These are phyloP conservation scores for Colostygia pectinataria DNA, from an alignment of 2,888 invertebrate genomes.

Conservation along the genomic window DNA sequence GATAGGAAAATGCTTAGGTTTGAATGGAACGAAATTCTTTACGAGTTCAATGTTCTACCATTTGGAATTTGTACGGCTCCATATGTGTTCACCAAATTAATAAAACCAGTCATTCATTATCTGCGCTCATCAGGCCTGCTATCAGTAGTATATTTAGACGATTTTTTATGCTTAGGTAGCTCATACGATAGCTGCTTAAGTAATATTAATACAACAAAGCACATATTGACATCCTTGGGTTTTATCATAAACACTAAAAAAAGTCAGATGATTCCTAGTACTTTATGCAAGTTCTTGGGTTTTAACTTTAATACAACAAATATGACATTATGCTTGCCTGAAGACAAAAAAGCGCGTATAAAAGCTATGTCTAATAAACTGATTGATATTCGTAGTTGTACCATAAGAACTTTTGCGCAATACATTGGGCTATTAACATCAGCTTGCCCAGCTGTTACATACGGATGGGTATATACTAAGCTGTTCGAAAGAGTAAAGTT, in stretches of 20 bases:
- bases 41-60: background rate
- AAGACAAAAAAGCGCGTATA: background rate
- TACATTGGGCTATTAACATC: slow-evolving; percentile 28
- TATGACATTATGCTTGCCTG: background rate
- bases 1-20: background rate
- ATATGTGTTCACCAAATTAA: background rate
- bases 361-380: background rate
- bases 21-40: background rate
- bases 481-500: background rate
- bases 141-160: slow-evolving; percentile 5
- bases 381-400: background rate
- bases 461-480: slow-evolving; percentile 18
- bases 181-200: background rate
- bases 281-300: background rate
- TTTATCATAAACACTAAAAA: background rate
- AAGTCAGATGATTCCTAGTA: background rate
- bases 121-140: background rate
- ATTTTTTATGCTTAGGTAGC: slow-evolving; percentile 11
- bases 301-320: background rate
- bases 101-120: background rate
- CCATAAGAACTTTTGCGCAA: slow-evolving; percentile 23
- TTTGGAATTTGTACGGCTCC: background rate
- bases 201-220: background rate
- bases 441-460: slow-evolving; percentile 31
- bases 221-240: background rate